Percentiles rank a stretch among this genome's conserved stretches.
phyloP scores from a whole-genome alignment of 2,113 vertebrate species.

The Myrmecobius fasciatus region DNA sequence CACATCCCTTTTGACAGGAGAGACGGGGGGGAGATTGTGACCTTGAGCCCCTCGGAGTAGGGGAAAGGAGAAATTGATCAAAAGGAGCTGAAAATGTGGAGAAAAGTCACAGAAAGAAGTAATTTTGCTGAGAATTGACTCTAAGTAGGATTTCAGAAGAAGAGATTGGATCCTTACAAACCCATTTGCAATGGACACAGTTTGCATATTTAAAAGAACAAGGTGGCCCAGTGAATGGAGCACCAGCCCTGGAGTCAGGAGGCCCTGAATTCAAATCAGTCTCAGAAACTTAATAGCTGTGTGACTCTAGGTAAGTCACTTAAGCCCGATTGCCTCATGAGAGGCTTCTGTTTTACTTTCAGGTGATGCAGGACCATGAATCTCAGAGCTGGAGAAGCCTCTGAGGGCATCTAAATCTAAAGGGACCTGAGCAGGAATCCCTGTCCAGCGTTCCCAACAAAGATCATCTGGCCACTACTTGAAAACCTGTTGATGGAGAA shows the following conservation, averaged over 20 bases:
- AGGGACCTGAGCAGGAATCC: neutral
- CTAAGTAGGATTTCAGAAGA: neutral
- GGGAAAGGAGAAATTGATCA: neutral
- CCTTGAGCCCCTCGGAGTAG: too few relatives aligned
- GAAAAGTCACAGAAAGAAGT: neutral
- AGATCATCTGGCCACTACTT: neutral
- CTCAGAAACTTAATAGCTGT: too few relatives aligned
- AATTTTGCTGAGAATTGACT: neutral
- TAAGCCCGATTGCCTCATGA: too few relatives aligned
- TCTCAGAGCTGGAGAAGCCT: neutral
- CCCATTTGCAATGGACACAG: neutral
- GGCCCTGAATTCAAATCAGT: too few relatives aligned
- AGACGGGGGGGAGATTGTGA: neutral
- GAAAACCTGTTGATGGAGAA: neutral
- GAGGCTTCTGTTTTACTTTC: neutral
- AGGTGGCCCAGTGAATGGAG: too few relatives aligned
- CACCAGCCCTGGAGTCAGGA: too few relatives aligned
- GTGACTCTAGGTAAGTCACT: too few relatives aligned
- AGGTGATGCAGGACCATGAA: neutral
- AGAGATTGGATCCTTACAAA: neutral
- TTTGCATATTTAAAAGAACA: neutral
- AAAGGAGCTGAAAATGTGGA: too few relatives aligned
- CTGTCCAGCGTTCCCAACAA: neutral
- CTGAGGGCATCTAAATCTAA: neutral
- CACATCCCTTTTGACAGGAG: neutral